Evolutionary conservation across 1,140 invertebrate genomes (phyloP).

Genomic region (Palaemon carinicauda): DNA sequence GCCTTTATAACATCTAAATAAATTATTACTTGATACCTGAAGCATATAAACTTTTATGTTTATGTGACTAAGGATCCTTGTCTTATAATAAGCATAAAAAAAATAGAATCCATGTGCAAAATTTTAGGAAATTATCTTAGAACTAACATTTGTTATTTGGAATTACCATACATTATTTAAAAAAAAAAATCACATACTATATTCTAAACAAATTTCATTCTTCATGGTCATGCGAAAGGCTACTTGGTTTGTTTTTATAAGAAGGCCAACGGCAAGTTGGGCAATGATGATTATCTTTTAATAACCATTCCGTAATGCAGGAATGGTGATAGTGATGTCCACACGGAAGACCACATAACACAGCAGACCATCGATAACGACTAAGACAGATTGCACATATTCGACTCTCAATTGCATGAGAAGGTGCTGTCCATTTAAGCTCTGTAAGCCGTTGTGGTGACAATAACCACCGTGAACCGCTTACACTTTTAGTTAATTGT

Average conservation of each 20-base stretch:
- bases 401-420: constrained; percentile 43
- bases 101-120: too few relatives aligned
- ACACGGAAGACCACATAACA: constrained; percentile 42
- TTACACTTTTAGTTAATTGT: constrained; percentile 7
- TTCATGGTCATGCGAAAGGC: constrained; percentile 17
- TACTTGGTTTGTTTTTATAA: constrained; percentile 16
- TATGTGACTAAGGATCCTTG: too few relatives aligned
- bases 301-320: constrained; percentile 42
- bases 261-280: constrained; percentile 49
- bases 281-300: constrained; percentile 51
- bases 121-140: too few relatives aligned
- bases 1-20: too few relatives aligned
- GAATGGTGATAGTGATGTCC: constrained; percentile 48
- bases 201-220: not conserved
- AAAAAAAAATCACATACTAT: too few relatives aligned
- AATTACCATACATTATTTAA: too few relatives aligned
- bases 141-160: too few relatives aligned
- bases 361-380: constrained; percentile 41
- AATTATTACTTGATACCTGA: too few relatives aligned
- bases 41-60: too few relatives aligned
- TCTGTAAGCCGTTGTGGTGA: constrained; percentile 48
- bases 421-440: constrained; percentile 43
- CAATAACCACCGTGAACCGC: constrained; percentile 23
- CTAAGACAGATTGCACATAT: constrained; percentile 48
- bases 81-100: too few relatives aligned